Evolutionary conservation across 2,113 vertebrate species (phyloP), one percentile per base, ranked within the genome.

Genomic region (Phaethon lepturus): DNA sequence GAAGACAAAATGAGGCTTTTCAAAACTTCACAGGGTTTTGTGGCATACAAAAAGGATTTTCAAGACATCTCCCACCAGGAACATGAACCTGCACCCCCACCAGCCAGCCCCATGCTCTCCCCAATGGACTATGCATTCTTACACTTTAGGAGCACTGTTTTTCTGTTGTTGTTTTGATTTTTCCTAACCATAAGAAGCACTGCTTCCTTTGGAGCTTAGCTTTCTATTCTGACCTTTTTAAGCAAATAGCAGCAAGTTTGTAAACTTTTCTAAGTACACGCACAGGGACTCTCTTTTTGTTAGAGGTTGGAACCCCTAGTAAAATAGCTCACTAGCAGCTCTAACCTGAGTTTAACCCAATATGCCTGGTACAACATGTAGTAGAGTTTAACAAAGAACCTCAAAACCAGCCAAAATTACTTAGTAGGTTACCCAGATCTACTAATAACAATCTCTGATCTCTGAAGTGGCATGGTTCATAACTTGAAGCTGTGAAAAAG

Each of bases 241-340:
- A 86, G 38, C 45, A 80, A 90, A 77, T 2, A 66, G 75, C 19
- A 66, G 49, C 15, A 50, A 71, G 28, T 44, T 3, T 60, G 28
- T 26, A 87, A 94, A 40, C 45, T 62, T 62, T n/a, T 8, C n/a
- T 15, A 8, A 23, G 38, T 9, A 12, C 6, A 3, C 0, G 0
- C 35, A 8, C 45, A 29, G 50, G n/a, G 53, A 69, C 4, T 47
- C 8, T 68, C 10, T 3, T 50, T 56, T 47, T 49, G 35, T 29
- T 59, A 7, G 7, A 29, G 16, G 8, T 3, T 35, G 26, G 47
- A 58, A 18, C 7, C 22, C 5, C 31, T 14, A 26, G 35, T 49
- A 77, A 15, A 42, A 38, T 10, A 80, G 5, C 50, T 71, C 72
- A 12, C 18, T 50, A 75, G 35, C 42, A 60, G 33, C 35, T 86